Evolutionary conservation across 1,140 invertebrate species (phyloP), one percentile per base, ranked within the genome.

Genomic region (Drosophila quadrilineata): DNA sequence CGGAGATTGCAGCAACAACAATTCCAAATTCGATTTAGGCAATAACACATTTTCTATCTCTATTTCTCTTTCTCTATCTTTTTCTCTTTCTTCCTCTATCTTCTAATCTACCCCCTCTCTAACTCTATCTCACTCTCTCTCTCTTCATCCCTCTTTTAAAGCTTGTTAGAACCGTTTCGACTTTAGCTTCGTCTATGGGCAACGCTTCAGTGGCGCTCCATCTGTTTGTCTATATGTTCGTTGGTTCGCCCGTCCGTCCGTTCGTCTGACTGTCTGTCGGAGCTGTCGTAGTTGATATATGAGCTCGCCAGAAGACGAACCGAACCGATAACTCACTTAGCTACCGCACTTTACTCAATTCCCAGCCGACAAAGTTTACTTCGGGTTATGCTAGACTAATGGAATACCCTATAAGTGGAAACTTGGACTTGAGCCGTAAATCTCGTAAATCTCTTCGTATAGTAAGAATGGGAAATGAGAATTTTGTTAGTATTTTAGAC

Each of bases 1-100:
- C 82, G 82, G 82, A 86, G 82, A 86, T 86, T 86, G 80, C 80
- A 80, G 63, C 67, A 70, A 53, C 19, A 57, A 41, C 45, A 56
- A 35, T 41, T 66, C 62, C 43, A 65, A 71, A 54, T 71, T 67
- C 74, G 62, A 64, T 14, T 58, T 50, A 28, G 36, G 26, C 35
- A 49, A 65, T 10, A 38, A 52, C 4, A 52, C 35, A 26, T 31
- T 33, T 24, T 12, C 41, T 16, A 6, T 22, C 14, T 16, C 12
- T 22, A 4, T 16, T 26, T 50, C 21, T 36, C 19, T 35, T 16
- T 31, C 28, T 10, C 52, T 10, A 10, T 28, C n/a, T 12, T 10
- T 10, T 26, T 24, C 12, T 5, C 35, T n/a, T n/a, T 9, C 5
- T 8, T 16, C 16, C 31, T 22, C n/a, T 8, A 0, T 12, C 43